Evolutionary conservation across 2,113 vertebrate genomes (phyloP).

Genomic region (Trogon surrucura): DNA sequence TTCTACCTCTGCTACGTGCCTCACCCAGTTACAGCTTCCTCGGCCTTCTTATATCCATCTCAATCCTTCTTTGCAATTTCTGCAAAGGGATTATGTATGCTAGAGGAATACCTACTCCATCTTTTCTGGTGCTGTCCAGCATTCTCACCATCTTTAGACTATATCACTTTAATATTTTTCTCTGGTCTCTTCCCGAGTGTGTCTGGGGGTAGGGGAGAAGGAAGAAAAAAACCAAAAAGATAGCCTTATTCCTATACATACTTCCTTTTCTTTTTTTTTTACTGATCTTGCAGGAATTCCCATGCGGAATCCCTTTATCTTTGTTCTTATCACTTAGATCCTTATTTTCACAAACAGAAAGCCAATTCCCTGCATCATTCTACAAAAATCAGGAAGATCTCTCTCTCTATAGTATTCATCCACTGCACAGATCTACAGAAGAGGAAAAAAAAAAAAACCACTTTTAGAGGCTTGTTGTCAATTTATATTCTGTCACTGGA

Average conservation of each 20-base stretch:
- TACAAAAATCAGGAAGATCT: neutral
- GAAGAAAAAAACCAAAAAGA: neutral
- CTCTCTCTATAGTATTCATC: neutral
- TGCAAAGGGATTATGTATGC: neutral
- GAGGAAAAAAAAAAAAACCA: neutral
- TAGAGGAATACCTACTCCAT: neutral
- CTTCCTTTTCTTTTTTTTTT: neutral
- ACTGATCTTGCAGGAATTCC: neutral
- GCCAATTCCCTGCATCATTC: neutral
- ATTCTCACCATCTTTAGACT: neutral
- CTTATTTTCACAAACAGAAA: neutral
- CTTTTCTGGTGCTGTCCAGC: neutral
- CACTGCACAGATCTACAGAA: neutral
- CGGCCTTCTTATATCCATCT: neutral
- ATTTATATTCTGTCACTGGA: neutral
- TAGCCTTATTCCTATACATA: neutral
- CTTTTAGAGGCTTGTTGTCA: neutral
- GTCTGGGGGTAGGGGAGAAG: too few relatives aligned
- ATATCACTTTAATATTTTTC: neutral
- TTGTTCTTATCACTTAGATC: neutral
- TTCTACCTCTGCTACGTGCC: neutral
- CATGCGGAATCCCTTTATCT: neutral
- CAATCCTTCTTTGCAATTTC: neutral
- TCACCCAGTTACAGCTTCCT: neutral
- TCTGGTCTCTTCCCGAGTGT: neutral